Conservation (phyloP, 2,888 invertebrate species). For the Mactromeris polynyma region DNA sequence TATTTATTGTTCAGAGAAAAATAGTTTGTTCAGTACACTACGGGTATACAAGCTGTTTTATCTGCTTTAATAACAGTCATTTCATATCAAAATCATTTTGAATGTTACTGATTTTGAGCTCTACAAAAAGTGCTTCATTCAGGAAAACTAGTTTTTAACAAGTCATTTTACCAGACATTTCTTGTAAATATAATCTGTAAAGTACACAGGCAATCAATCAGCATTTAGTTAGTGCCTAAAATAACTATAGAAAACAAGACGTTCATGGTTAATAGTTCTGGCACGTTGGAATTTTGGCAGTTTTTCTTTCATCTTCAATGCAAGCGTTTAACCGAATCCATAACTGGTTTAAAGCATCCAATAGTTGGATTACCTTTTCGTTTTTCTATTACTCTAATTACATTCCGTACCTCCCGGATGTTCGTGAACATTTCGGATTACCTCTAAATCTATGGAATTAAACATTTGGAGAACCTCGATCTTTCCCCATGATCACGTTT, state of each 20-base stretch:
- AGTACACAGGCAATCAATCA: background rate
- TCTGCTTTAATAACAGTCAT: background rate
- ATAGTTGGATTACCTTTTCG: conserved; percentile 4
- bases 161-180: background rate
- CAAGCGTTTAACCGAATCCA: background rate
- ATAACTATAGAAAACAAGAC: background rate
- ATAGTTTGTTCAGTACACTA: background rate
- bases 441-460: background rate
- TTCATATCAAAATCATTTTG: background rate
- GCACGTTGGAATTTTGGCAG: background rate
- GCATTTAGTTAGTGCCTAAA: background rate
- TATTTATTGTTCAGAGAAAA: background rate
- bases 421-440: background rate
- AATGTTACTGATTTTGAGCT: background rate
- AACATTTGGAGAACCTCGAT: background rate
- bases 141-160: background rate
- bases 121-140: background rate
- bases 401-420: background rate
- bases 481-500: background rate
- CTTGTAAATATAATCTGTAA: background rate
- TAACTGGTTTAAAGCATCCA: background rate
- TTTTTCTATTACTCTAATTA: background rate
- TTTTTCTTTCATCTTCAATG: background rate
- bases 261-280: background rate
- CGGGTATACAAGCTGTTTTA: no score